Percentiles rank a stretch among this genome's conserved stretches.
phyloP scores from a whole-genome alignment of 2,113 vertebrate genomes.

The Phainopepla nitens region DNA sequence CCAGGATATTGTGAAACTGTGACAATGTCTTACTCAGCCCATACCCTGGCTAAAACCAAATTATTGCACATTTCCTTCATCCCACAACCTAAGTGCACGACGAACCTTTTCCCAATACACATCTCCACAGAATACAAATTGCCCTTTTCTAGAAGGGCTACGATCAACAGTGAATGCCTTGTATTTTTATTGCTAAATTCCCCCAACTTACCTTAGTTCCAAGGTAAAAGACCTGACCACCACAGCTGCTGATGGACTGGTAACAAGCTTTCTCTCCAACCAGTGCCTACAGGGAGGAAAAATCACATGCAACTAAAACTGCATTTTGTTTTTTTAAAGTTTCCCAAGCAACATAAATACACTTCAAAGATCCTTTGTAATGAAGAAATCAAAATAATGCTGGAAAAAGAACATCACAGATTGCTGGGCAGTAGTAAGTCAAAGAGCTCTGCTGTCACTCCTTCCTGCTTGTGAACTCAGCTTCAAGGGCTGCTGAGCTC shows the following conservation, averaged over 20 bases:
- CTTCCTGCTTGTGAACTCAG: background rate
- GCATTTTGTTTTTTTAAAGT: background rate
- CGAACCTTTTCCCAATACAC: background rate
- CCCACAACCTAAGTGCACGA: background rate
- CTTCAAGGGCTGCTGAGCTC: background rate
- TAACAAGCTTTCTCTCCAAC: constrained; percentile 98
- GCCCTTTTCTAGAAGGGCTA: background rate
- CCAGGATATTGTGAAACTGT: background rate
- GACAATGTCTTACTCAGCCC: background rate
- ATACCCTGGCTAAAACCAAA: background rate
- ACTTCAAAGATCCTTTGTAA: background rate
- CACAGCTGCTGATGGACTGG: constrained; percentile 90
- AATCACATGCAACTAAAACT: background rate
- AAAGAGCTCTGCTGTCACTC: background rate
- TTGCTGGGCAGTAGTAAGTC: background rate
- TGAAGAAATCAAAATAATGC: background rate
- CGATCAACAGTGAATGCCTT: background rate
- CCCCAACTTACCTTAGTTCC: constrained; percentile 87
- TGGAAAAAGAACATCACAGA: background rate
- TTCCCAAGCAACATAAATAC: background rate
- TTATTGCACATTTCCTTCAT: background rate
- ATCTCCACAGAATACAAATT: background rate
- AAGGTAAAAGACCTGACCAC: constrained; percentile 92
- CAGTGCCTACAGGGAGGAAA: constrained; percentile 79
- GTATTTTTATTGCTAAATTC: background rate